Base-by-base conservation (phyloP, 2,797 vertebrate species). In the Lagocephalus sceleratus region DNA sequence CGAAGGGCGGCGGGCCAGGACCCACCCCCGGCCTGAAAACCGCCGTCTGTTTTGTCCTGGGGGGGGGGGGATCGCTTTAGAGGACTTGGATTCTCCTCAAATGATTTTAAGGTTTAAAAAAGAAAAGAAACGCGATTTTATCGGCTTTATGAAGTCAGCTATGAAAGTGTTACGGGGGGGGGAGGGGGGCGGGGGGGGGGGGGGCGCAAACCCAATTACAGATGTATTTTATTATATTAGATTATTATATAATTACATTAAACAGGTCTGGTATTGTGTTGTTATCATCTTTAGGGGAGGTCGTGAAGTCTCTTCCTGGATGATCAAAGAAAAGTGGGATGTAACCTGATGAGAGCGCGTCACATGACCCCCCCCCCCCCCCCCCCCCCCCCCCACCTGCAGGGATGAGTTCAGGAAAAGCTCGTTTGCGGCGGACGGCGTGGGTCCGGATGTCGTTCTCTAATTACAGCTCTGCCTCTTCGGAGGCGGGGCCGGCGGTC, bases 401-500 rank as follows among this genome's bases (percentile, higher is more conserved):
- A 70, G 55, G 9, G 46, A 42, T 26, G 50, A 6, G 32, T 26
- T 8, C 26, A 51, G 17, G 12, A 25, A 16, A 43, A 12, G 4
- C 38, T 63, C 9, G 64, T 68, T 77, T 62, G 50, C n/a, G 43
- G 52, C n/a, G 45, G 59, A 77, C 68, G 55, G 42, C 56, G 35
- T 57, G 39, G 64, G 2, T 47, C 64, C 40, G 38, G 48, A 22
- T 38, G 32, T 47, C 43, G 15, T 23, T 20, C 39, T 61, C 68
- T 79, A 83, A 81, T 87, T 69, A 66, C 55, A 63, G 16, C 22
- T n/a, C 48, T 10, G 58, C 41, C 65, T 21, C 32, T 6, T 10
- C 10, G 35, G 17, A 51, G 25, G 64, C 55, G 59, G 71, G 66
- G 51, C 53, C 69, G 71, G 65, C 65, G 78, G 79, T 75, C 74